Base-by-base conservation (phyloP, 1,140 invertebrate species). In the Nephila pilipes region DNA sequence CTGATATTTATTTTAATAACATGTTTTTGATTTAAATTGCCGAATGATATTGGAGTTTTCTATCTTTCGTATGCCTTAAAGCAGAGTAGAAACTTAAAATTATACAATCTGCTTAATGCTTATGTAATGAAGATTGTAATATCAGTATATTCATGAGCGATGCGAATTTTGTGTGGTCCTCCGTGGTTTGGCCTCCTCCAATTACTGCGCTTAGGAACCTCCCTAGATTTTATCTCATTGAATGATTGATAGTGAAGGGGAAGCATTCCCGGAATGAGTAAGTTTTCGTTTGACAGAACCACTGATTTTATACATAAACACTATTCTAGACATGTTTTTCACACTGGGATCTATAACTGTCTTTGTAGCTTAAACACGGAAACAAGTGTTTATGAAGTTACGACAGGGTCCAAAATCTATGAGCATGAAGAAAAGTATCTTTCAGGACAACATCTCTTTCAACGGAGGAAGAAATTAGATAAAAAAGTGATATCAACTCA, bases 241-340 rank as follows among this genome's bases (percentile, higher is more conserved):
- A 55, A 83, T 83, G 81, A 83, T 54, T 83, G 81, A 83, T 83
- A n/a, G 46, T n/a, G 29, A 14, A 18, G 32, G 32, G 69, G 29
- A 75, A 36, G 14, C 36, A 10, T 75, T 75, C 14, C 29, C 1
- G 69, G 65, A 75, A 75, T 36, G 20, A 12, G 69, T 18, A 32
- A 18, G 69, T 18, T 75, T 29, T 75, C 29, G 69, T 32, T 36
- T 32, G 25, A 75, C 25, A 32, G 12, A 65, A 36, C 25, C 18
- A 75, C 69, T 18, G 69, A 75, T 75, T 75, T 83, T 83, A 46
- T 83, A 83, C 55, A 55, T 83, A 83, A 55, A 83, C 81, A 83
- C n/a, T 25, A 57, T 54, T 12, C 22, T 29, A 29, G 46, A 14
- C 46, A 32, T 83, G 81, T 83, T 83, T 83, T 83, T 83, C 81